These are phyloP conservation scores for Myripristis murdjan DNA, from an alignment of 2,797 vertebrate species.

Conservation along the genomic window DNA sequence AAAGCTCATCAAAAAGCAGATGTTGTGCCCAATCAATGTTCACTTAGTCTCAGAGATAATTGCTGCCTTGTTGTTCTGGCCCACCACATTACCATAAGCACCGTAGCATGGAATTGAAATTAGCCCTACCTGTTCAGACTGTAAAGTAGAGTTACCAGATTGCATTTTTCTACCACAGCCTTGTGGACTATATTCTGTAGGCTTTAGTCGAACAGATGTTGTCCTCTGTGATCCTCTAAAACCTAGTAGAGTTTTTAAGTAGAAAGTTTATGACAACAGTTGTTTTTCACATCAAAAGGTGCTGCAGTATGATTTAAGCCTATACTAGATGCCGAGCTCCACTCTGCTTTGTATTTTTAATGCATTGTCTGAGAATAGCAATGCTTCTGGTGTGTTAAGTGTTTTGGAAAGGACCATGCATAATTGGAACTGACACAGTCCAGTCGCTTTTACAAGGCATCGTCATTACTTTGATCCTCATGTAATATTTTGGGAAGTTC, in stretches of 20 bases:
- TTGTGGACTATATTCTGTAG: conserved; percentile 15
- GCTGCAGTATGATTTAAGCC: neutral
- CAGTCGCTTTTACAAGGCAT: neutral
- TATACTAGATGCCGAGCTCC: conserved; percentile 2
- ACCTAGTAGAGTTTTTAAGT: conserved; percentile 1
- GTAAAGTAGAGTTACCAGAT: conserved; percentile 46
- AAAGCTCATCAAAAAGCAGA: conserved; percentile 75
- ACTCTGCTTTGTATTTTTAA: neutral
- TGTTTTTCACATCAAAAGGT: conserved; percentile 25
- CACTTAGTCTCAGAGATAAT: conserved; percentile 77
- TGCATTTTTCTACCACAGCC: conserved; percentile 26
- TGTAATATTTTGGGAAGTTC: neutral
- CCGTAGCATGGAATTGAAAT: conserved; percentile 79
- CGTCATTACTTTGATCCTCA: neutral
- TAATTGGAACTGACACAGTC: neutral
- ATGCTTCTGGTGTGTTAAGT: neutral
- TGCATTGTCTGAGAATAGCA: neutral
- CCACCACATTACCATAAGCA: conserved; percentile 72
- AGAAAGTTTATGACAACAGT: neutral
- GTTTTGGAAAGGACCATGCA: neutral
- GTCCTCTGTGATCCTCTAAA: conserved; percentile 30
- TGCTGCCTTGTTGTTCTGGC: conserved; percentile 75
- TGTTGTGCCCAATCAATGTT: conserved; percentile 76
- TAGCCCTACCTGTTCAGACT: conserved; percentile 73
- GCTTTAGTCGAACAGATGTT: conserved; percentile 39